Base-by-base conservation (phyloP, 2,113 vertebrate genomes). In the Leptobrachium leishanense region DNA sequence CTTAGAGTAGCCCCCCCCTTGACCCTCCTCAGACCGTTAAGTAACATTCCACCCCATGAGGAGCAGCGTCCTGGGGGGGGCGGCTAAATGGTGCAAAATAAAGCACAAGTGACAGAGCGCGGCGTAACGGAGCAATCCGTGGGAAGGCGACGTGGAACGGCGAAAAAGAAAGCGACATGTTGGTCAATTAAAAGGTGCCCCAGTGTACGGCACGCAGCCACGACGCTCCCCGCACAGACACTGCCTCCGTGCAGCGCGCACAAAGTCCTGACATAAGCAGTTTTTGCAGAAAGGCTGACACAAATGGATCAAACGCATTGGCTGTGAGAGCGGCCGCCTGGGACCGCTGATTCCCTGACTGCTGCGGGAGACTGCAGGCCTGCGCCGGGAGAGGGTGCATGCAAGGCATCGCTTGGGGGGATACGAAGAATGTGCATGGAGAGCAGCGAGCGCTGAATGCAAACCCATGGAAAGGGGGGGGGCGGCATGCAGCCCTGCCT, bases 231-330 rank as follows among this genome's bases (percentile, higher is more conserved):
- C 50, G 43, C 31, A 70, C 50, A 70, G 20, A 46, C 43, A 50
- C 68, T 50, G 46, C 50, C 68, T 43, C 44, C 20, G 68, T 50
- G 46, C 68, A 50, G 68, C 68, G 31, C 43, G 31, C 43, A 50
- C 68, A 70, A 70, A 31, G n/a, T 70, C 5, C 68, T 70, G 68
- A 70, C 43, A 41, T 9, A 46, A 70, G 68, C 68, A 70, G 12
- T 70, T 70, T 44, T 70, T 46, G 68, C 44, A 70, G 68, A 70
- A 70, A 50, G 68, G 43, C 43, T 70, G 68, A 70, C 68, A 68
- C 44, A 70, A 70, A 70, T 70, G 68, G 68, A 70, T 70, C 68
- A 70, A 50, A 70, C 68, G 6, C 68, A 31, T 50, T 50, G 68
- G 31, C 42, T 72, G n/a, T 3, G 20, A 20, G 11, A 71, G 69